These are phyloP conservation scores for Dolichopus griseipennis DNA, from an alignment of 2,888 invertebrate genomes.

Conservation along the genomic window DNA sequence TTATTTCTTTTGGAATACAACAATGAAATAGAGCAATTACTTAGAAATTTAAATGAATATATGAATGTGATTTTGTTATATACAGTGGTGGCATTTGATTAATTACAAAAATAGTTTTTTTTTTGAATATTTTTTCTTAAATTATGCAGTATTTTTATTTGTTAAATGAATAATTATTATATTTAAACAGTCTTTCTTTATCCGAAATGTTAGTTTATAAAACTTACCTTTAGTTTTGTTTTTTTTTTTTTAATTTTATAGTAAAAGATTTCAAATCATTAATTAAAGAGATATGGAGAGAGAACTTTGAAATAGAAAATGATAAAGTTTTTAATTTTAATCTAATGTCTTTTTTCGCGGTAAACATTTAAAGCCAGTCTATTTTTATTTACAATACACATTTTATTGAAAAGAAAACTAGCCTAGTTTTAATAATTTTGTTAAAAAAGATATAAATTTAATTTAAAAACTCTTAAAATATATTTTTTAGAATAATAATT, in stretches of 20 bases:
- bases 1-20: not conserved
- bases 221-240: not conserved
- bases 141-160: not conserved
- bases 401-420: too few species aligned
- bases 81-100: slow-evolving; percentile 4
- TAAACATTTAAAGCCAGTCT: too few species aligned
- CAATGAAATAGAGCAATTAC: slow-evolving; percentile 2
- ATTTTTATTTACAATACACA: too few species aligned
- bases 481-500: too few species aligned
- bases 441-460: too few species aligned
- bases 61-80: slow-evolving; percentile 1
- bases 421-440: too few species aligned
- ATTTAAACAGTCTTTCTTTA: not conserved
- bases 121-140: not conserved
- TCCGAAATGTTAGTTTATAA: not conserved
- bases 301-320: too few species aligned
- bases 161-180: not conserved
- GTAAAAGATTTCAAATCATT: too few species aligned
- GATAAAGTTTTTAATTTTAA: too few species aligned
- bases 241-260: not conserved
- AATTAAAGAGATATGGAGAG: too few species aligned
- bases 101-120: not conserved
- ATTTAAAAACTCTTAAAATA: too few species aligned
- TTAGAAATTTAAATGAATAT: not conserved
- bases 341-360: too few species aligned